These are phyloP conservation scores for Rhea americana DNA, from an alignment of 2,113 vertebrate species.

Conservation along the genomic window DNA sequence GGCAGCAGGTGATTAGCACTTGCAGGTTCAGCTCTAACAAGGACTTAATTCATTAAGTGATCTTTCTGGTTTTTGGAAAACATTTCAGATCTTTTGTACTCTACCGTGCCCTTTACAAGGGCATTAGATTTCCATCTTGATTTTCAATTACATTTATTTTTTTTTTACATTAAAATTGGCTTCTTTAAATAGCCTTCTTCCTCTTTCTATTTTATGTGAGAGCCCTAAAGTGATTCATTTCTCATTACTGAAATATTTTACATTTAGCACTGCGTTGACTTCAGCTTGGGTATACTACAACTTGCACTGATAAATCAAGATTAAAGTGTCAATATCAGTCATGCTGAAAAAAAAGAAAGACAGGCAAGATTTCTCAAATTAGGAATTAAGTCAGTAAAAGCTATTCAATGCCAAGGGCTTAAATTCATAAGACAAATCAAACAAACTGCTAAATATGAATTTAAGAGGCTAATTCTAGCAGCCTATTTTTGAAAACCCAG, in stretches of 20 bases:
- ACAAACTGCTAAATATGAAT: neutral
- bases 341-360: neutral
- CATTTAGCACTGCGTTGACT: neutral
- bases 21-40: neutral
- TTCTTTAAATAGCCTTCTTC: neutral
- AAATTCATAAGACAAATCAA: neutral
- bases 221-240: neutral
- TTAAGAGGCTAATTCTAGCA: neutral
- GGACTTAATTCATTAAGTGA: neutral
- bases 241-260: neutral
- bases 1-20: constrained; percentile 18
- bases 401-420: neutral
- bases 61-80: neutral
- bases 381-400: neutral
- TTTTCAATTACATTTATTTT: neutral
- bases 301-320: neutral
- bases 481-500: neutral
- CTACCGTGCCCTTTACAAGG: neutral
- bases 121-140: neutral
- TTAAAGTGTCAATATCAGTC: neutral
- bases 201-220: neutral
- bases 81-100: neutral
- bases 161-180: neutral
- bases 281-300: neutral
- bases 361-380: neutral